These are phyloP conservation scores for Malurus splendens DNA, from an alignment of 2,797 vertebrate genomes.

Conservation along the genomic window DNA sequence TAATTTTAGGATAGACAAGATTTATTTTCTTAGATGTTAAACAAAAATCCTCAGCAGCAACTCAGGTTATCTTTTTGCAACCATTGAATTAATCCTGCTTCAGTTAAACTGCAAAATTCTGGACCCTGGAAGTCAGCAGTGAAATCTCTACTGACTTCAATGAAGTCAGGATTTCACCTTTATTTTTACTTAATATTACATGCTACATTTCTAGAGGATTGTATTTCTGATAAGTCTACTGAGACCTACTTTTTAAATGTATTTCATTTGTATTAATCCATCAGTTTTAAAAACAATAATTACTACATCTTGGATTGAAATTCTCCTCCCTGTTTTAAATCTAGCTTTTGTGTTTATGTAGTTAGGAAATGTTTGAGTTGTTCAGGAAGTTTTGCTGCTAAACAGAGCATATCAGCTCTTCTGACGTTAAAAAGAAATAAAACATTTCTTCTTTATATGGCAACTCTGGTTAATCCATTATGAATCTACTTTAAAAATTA, in stretches of 20 bases:
- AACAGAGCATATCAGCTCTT: background rate
- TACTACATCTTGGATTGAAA: background rate
- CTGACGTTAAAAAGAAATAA: constrained; percentile 4
- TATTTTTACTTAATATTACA: background rate
- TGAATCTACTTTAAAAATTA: background rate
- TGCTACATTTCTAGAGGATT: background rate
- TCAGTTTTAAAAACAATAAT: background rate
- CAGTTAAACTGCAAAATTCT: background rate
- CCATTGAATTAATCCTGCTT: background rate
- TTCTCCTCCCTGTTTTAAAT: background rate
- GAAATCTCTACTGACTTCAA: background rate
- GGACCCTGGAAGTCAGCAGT: background rate
- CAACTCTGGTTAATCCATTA: constrained; percentile 39
- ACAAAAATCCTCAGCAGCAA: background rate
- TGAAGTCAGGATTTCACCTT: background rate
- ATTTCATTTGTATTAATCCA: background rate
- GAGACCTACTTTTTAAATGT: background rate
- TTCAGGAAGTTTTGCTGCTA: background rate
- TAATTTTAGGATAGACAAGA: background rate
- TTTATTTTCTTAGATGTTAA: background rate
- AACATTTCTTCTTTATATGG: constrained; percentile 24
- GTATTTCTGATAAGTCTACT: background rate
- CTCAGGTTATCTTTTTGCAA: background rate
- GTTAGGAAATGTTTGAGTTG: background rate
- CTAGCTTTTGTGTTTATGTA: background rate